Evolutionary conservation across 1,140 invertebrate genomes (phyloP), one percentile per base, ranked within the genome.

Genomic region (Drosophila sp.): DNA sequence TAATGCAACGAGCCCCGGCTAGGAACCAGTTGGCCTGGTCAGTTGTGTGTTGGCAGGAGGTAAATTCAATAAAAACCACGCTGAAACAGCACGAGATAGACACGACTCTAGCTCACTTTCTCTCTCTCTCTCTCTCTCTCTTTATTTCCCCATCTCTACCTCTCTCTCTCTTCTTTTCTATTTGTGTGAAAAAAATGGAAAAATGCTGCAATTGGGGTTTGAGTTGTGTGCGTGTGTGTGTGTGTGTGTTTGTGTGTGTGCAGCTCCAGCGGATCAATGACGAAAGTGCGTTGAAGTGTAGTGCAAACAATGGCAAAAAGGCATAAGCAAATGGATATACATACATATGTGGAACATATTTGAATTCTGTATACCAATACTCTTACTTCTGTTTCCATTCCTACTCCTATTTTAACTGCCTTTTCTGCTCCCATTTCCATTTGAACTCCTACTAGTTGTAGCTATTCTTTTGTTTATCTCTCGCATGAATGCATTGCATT

Each of bases 271-370:
- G 78, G 82, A 82, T 89, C 83, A 87, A 83, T 89, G 83, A 77
- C 76, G 83, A 80, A 82, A 89, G 83, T 87, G 83, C 83, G 83
- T 89, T 89, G 79, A 87, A 89, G 83, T 87, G 83, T 87, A 83
- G 83, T 65, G 76, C 83, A 89, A 87, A 89, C 83, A 87, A 87
- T 89, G 81, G 81, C 54, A 54, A 69, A 78, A 72, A 81, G 67
- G 75, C 78, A 87, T 64, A 78, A 69, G 82, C 75, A 87, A 78
- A 87, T 82, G 72, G 67, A 34, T 50, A 56, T 46, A 71, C 51
- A 43, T 43, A 67, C 51, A 43, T 43, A 67, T 61, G 45, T 54
- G 69, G 45, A 72, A 72, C 62, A 76, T 72, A 76, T 76, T 72
- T 65, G 48, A 57, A 76, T 43, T 66, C 48, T 54, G 36, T 53